Percentiles rank a stretch among this genome's conserved stretches.
These are phyloP conservation scores for Cyprinodon tularosa DNA, from an alignment of 2,113 vertebrate species.

Conservation along the genomic window DNA sequence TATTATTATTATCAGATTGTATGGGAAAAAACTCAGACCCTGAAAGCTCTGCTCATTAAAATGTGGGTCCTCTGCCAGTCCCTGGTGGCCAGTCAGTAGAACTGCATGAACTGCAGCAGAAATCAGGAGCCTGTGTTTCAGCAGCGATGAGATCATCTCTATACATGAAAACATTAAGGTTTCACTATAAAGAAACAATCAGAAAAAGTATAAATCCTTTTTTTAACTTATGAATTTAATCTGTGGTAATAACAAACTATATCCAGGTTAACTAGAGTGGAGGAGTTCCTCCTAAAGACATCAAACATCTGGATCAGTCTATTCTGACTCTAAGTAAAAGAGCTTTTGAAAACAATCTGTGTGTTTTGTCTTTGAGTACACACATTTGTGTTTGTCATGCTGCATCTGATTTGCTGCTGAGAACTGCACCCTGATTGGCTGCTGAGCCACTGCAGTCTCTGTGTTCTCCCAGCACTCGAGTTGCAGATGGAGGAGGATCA, in stretches of 20 bases:
- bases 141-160: not conserved
- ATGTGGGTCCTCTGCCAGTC: slow-evolving; percentile 51
- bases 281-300: not conserved
- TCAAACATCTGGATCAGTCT: not conserved
- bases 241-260: not conserved
- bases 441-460: slow-evolving; percentile 68
- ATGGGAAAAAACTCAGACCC: not conserved
- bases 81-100: slow-evolving; percentile 45
- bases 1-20: not conserved
- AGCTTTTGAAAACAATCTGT: slow-evolving; percentile 8
- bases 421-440: slow-evolving; percentile 66
- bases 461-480: slow-evolving; percentile 52
- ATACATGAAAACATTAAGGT: not conserved
- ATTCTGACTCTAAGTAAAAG: slow-evolving; percentile 16
- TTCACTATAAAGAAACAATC: not conserved
- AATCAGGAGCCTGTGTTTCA: not conserved
- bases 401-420: slow-evolving; percentile 45
- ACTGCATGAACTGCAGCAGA: slow-evolving; percentile 42
- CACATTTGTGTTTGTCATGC: slow-evolving; percentile 19
- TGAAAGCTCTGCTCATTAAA: slow-evolving; percentile 1
- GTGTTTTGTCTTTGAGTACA: slow-evolving; percentile 13
- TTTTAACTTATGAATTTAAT: not conserved
- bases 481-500: slow-evolving; percentile 49
- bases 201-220: not conserved
- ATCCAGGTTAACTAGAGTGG: not conserved